Base-by-base conservation (phyloP, 2,888 invertebrate genomes). In the Neocrepidodera transversa region DNA sequence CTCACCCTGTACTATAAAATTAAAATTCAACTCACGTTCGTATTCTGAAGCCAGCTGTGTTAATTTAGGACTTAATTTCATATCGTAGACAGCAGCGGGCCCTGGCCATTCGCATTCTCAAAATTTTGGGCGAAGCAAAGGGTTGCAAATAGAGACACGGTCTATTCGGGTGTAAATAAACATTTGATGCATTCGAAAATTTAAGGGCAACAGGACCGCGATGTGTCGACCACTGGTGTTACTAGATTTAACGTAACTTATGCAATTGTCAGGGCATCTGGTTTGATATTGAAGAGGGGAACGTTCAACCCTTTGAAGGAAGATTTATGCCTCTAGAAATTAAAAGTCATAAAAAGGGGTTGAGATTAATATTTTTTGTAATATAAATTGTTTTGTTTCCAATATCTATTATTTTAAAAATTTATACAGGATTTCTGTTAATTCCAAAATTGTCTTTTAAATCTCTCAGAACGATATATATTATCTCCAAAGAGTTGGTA, bases 201-300 rank as follows among this genome's bases (percentile, higher is more conserved):
- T 8, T 42, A 43, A 35, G 43, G 53, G 20, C 53, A 16, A 17
- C 8, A 17, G 26, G 49, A 28, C 11, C 36, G 36, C 17, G 28
- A 40, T 40, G 42, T 30, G 35, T 45, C 45, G 20, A 8, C 54
- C 36, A 30, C 54, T 36, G 54, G 54, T 42, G 54, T 47, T 45
- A 54, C 45, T 54, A 36, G 36, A 54, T 54, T 54, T 45, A 54
- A 54, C 45, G 45, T 36, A 36, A 54, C 54, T 54, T 54, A 26
- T 54, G 54, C 54, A 45, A 54, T 47, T 26, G 43, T 54, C 45
- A 35, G 20, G 11, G 23, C 54, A 47, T 35, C 45, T 54, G 54
- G 18, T 47, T 4, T 28, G 32, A 36, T 45, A 54, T 45, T 45
- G 40, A 42, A 42, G 42, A 52, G 6, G 28, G 8, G 10, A 28